Base-by-base conservation (phyloP, 2,797 vertebrate species). In the Mus caroli region DNA sequence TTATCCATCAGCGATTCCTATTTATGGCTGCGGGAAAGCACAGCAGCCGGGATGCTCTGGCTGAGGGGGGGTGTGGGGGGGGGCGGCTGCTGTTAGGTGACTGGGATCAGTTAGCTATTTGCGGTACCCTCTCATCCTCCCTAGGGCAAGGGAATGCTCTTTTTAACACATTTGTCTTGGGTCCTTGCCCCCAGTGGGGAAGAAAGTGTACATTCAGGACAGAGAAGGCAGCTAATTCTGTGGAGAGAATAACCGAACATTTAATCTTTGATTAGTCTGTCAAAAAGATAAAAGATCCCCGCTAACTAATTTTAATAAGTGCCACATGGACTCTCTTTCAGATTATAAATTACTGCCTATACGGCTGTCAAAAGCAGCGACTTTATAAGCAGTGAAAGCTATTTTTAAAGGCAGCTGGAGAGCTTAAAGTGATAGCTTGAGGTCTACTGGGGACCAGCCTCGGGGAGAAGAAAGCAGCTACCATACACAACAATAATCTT, bases 121-220 rank as follows among this genome's bases (percentile, higher is more conserved):
- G 82, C 90, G 88, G 93, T 75, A 87, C 83, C 40, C 79, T 97
- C 28, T 54, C 54, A 50, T 19, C 28, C 46, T 86, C 69, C 90
- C n/a, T 31, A 37, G 58, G 77, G 77, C 67, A 96, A 58, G 78
- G 89, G 71, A 93, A 88, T 7, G 52, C 69, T 79, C 37, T 43
- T 88, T 76, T 94, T 54, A 92, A 92, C 69, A 97, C 90, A 85
- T 96, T 17, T 92, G 34, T 95, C 85, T 97, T 92, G 75, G 54
- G 37, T 93, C 17, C 95, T 40, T 85, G 37, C 40, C 46, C 26
- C 10, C 0, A 2, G 46, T 20, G 50, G 78, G 67, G 90, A 87
- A 26, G 62, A 82, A 95, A 92, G n/a, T n/a, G 5, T 71, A 37
- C 88, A 56, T 85, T 93, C 50, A 88, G 54, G 73, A 88, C 20